Evolutionary conservation across 2,888 invertebrate species (phyloP), one percentile per base, ranked within the genome.

Genomic region (Ischnus inquisitorius): DNA sequence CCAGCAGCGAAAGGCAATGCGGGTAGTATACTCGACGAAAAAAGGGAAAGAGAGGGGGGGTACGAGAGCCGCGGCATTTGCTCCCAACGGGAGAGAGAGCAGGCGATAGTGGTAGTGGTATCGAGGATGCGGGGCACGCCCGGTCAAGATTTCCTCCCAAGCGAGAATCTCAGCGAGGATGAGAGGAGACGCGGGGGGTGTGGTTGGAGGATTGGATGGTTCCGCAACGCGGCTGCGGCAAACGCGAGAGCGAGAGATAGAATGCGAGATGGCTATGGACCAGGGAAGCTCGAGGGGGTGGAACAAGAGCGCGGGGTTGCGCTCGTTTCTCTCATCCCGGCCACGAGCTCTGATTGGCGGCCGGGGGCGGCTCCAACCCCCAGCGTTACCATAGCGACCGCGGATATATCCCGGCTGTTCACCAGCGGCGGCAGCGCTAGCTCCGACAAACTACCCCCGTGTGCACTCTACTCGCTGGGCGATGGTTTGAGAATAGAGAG

Each of bases 361-460:
- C 90, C 90, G 90, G 93, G 93, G 93, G 93, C 93, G 93, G 93
- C 92, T 92, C 92, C 91, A 92, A 89, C 90, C 90, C 91, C 90
- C 90, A 34, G 88, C 87, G 95, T 95, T 94, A 94, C 95, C 93
- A 94, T 95, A 94, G 95, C 95, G 94, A 95, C 95, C 94, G 93
- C 87, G 87, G 90, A 90, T 89, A 89, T 90, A 88, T 89, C 92
- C 94, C 94, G 94, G 93, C 92, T 83, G 80, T 76, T 71, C 39
- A 43, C 41, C 41, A 14, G 22, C 69, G 43, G 39, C 67, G 43
- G 54, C 57, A 62, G 34, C 68, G 41, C 10, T 16, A 39, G 54
- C 54, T 46, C 39, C 65, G 19, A 39, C 39, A 77, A 67, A 77
- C 67, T 75, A 48, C 71, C 65, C 46, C 39, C 10, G 28, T 43